Evolutionary conservation across 2,113 vertebrate genomes (phyloP), one percentile per base, ranked within the genome.

Genomic region (Nesogale talazaci): DNA sequence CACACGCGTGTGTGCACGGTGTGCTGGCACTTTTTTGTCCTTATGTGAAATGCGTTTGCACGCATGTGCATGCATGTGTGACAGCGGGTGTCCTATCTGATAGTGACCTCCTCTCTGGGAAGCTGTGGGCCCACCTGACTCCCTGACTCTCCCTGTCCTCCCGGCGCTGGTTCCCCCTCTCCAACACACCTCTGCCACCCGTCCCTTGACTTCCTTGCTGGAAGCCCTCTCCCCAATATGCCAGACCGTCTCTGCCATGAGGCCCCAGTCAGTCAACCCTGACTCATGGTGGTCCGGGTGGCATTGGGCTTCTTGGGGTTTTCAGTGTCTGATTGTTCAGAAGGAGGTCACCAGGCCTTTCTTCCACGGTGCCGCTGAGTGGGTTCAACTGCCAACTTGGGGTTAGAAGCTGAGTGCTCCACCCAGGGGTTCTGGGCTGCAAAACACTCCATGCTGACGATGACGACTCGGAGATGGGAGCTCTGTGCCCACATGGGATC

Each of bases 401-500:
- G 20, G 34, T 20, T 20, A 22, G n/a, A 6, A 70, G 70, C 20
- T 22, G 34, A 31, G 61, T 36, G 34, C 34, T 22, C 34, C 16
- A 36, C n/a, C 20, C 70, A 72, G 20, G 16, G n/a, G 36, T 27
- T 36, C 70, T 34, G 36, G 70, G n/a, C 70, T 86, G 59, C 36
- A 1, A 52, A 69, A 20, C 22, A 4, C 27, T n/a, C 1, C 42
- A 1, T 2, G 5, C 38, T 0, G 6, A 67, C 25, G 3, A 67
- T 20, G 3, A 7, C 29, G 14, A 16, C 36, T 23, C 20, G 1
- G 1, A 8, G 2, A 15, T 31, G 0, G 0, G 90, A 69, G 27
- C 38, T 11, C 16, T 16, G 7, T 4, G 0, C 16, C 22, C 7
- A 12, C 31, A 2, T 0, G 3, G n/a, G 69, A 36, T 57, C 40